A percentile compares a stretch with the other conserved stretches of the same genome.
Conservation (phyloP, 2,113 vertebrate species). For the Callipepla californica region DNA sequence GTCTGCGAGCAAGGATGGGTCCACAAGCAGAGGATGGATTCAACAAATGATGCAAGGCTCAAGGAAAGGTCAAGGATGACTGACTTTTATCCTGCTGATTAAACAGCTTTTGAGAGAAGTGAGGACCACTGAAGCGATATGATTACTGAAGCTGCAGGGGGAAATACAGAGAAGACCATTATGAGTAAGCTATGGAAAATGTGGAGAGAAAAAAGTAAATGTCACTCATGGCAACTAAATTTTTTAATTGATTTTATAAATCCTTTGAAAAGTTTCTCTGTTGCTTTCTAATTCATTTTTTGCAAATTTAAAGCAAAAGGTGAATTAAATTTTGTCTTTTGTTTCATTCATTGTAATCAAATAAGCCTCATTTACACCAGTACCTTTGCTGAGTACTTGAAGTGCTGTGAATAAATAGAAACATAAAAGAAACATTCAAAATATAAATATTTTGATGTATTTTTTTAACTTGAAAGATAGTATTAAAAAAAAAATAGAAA, state of each 20-base stretch:
- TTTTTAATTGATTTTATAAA: background rate
- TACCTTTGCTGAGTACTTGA: background rate
- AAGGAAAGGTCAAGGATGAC: constrained; percentile 18
- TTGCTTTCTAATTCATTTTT: background rate
- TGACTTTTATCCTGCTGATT: constrained; percentile 14
- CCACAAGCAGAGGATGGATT: background rate
- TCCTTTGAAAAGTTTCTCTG: background rate
- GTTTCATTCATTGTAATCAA: background rate
- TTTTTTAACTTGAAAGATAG: background rate
- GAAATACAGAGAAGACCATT: background rate
- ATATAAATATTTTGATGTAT: background rate
- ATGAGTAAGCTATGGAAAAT: background rate
- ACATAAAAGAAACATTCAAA: background rate
- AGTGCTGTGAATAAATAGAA: background rate
- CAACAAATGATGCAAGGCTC: background rate
- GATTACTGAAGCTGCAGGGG: background rate
- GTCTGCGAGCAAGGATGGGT: background rate
- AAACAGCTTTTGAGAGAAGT: background rate
- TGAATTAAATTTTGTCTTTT: constrained; percentile 17
- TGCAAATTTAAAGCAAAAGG: background rate
- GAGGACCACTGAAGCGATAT: background rate
- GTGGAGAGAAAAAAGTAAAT: background rate
- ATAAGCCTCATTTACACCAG: background rate
- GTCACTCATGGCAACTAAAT: background rate
- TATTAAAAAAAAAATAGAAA: background rate